Percentiles rank a stretch among this genome's conserved stretches.
phyloP scores from a whole-genome alignment of 2,888 invertebrate genomes.

The Prenolepis imparis region DNA sequence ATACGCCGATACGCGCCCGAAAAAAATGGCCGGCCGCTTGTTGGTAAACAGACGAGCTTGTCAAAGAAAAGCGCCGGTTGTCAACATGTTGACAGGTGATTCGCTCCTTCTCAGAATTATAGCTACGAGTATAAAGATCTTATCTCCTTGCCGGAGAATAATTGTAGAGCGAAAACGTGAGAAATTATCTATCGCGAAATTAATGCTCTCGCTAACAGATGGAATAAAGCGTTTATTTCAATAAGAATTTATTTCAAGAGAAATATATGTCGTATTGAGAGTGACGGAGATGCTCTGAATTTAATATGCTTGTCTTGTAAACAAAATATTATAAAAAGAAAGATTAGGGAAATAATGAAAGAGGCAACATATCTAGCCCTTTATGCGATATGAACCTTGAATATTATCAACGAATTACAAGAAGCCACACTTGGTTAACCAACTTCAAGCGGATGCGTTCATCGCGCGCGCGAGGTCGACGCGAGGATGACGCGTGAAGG shows the following conservation, averaged over 20 bases:
- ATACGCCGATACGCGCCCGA: conserved; percentile 56
- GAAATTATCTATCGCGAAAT: background rate
- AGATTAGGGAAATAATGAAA: background rate
- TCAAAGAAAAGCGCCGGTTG: conserved; percentile 42
- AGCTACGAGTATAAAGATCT: background rate
- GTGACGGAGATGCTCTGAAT: background rate
- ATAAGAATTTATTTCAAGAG: background rate
- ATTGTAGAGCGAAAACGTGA: background rate
- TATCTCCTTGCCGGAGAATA: background rate
- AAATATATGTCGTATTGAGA: background rate
- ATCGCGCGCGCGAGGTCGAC: conserved; percentile 15
- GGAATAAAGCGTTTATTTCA: background rate
- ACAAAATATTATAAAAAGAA: background rate
- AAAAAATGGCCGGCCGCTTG: conserved; percentile 76
- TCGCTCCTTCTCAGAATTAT: no score
- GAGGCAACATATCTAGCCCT: background rate
- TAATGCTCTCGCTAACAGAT: background rate
- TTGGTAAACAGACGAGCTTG: conserved; percentile 76
- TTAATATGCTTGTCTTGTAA: background rate
- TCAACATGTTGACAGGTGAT: background rate
- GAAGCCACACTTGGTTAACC: background rate
- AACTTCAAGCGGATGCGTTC: conserved; percentile 4
- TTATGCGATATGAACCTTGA: background rate
- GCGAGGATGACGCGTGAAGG: conserved; percentile 21
- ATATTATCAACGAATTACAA: background rate